Base-by-base conservation (phyloP, 1,140 invertebrate species). In the Trichoplusia ni region DNA sequence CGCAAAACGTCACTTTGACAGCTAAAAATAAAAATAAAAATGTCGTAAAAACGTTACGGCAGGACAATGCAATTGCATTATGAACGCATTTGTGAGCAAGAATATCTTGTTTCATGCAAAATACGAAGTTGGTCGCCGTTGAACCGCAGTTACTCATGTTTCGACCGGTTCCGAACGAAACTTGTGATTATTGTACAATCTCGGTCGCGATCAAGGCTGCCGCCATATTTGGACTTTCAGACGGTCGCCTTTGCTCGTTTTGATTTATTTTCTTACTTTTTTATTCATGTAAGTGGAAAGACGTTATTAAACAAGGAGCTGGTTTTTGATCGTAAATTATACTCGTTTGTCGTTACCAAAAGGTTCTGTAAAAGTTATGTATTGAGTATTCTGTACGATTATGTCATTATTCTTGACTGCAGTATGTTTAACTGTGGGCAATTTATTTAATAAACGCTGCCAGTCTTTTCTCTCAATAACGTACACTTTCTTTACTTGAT, bases 31-130 rank as follows among this genome's bases (percentile, higher is more conserved):
- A 16, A 35, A 40, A 29, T 35, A 44, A 38, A 16, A 18, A 23
- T 27, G 13, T 27, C 31, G 21, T 13, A 53, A 46, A 60, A 60
- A 46, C 33, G 47, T 38, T 35, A 54, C 33, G 23, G 46, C 40
- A 58, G 25, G 19, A 62, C n/a, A 72, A 59, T 33, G 64, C 61
- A 64, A 66, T 63, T 72, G 59, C 59, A 70, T 72, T 69, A 66
- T 61, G 18, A 31, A 62, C 53, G 40, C 29, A 51, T 61, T 54
- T 65, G 21, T 49, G 62, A 54, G 53, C 64, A 61, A 47, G 64
- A 64, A 63, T 77, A 75, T 82, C 74, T 72, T 64, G 72, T 82
- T 84, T 69, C 78, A 74, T 64, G 75, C 67, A 75, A 86, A 84
- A 84, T 80, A 40, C 63, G 59, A 67, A 63, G 49, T 63, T 71